phyloP scores from a whole-genome alignment of 2,888 invertebrate species.

The Heteropelma amictum region DNA sequence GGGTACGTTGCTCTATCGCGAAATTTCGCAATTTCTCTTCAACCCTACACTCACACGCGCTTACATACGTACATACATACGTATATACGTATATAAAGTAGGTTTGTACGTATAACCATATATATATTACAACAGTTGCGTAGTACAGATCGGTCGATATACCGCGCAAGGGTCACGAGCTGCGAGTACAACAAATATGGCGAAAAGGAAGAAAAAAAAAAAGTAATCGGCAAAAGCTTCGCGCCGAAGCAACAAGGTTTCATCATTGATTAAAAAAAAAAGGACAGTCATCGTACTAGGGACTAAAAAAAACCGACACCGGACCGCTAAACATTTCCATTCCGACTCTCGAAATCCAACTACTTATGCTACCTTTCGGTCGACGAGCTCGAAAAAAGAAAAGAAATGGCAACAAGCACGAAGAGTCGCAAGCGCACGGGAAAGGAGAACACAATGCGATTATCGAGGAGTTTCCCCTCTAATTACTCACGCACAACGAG shows the following conservation, averaged over 20 bases:
- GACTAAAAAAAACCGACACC: too few species aligned
- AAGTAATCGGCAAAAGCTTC: neutral
- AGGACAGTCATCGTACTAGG: too few species aligned
- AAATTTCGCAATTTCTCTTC: neutral
- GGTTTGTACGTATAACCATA: neutral
- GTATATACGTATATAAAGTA: neutral
- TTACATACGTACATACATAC: neutral
- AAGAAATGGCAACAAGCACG: too few species aligned
- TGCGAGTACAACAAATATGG: neutral
- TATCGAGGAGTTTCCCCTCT: too few species aligned
- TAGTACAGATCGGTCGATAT: conserved; percentile 49
- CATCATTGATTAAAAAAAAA: neutral
- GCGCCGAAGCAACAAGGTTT: neutral
- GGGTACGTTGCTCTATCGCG: conserved; percentile 44
- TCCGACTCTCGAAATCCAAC: too few species aligned
- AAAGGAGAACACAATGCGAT: too few species aligned
- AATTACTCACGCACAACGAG: too few species aligned
- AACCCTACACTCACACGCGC: neutral
- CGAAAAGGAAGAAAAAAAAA: neutral
- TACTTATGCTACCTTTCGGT: too few species aligned
- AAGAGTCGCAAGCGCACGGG: too few species aligned
- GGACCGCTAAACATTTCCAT: too few species aligned
- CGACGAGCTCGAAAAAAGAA: too few species aligned
- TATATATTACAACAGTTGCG: neutral
- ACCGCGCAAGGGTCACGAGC: conserved; percentile 25